Conservation (phyloP, 2,888 invertebrate species). For the Aphidoletes aphidimyza region DNA sequence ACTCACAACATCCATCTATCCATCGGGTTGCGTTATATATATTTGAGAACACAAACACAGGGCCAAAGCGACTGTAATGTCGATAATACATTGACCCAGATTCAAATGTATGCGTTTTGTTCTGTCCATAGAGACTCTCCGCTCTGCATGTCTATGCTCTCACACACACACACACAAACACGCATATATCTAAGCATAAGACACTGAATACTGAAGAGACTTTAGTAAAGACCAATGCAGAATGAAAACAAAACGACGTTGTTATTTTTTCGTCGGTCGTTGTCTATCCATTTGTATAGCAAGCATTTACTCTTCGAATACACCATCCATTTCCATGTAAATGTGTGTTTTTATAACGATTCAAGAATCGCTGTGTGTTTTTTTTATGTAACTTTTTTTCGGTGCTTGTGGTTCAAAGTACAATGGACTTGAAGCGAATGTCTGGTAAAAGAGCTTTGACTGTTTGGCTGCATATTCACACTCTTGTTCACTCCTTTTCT, state of each 20-base stretch:
- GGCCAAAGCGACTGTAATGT: neutral
- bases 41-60: constrained; percentile 36
- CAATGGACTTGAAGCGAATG: constrained; percentile 7
- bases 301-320: neutral
- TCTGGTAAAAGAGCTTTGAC: constrained; percentile 35
- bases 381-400: constrained; percentile 13
- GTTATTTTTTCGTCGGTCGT: neutral
- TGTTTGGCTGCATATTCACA: neutral
- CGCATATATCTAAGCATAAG: neutral
- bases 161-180: neutral
- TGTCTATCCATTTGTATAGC: constrained; percentile 1
- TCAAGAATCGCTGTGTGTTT: neutral
- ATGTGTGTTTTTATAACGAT: neutral
- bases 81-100: constrained; percentile 44
- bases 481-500: neutral
- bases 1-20: neutral
- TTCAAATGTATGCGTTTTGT: constrained; percentile 19
- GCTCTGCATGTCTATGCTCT: neutral
- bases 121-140: constrained; percentile 9
- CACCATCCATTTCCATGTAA: neutral
- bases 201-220: too few relatives aligned
- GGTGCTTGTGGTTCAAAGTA: constrained; percentile 49
- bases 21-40: too few relatives aligned
- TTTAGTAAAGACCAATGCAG: neutral
- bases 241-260: constrained; percentile 3